Evolutionary conservation across 1,140 invertebrate species (phyloP), one percentile per base, ranked within the genome.

Genomic region (Vollenhovia emeryi): DNA sequence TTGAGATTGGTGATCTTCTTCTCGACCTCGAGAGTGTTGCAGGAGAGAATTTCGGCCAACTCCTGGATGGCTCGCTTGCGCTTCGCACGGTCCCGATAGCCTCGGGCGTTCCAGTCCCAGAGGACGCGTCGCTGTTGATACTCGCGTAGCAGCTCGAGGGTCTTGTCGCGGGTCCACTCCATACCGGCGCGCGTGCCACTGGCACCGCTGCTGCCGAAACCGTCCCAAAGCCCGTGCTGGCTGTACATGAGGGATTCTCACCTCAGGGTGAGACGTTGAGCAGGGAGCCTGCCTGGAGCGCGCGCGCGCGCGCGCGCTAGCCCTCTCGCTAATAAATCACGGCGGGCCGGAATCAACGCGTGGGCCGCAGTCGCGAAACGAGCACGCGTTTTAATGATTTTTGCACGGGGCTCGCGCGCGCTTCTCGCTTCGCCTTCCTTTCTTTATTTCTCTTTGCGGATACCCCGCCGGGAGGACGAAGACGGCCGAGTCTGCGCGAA

Each of bases 1-100:
- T 95, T 93, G 36, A 95, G 86, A 13, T 95, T 95, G 6, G 95
- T 95, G 89, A 95, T 95, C 57, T 95, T 95, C 40, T 95, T 95
- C 83, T 95, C 95, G 27, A 95, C 92, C 78, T 95, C 95, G 11
- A 94, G 93, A 43, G 93, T 95, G 86, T 94, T 95, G 87, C 94
- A 95, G 24, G 93, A 91, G 30, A 95, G 94, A 3, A 93, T 92
- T 21, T 95, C 94, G 21, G 95, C 95, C 0, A 95, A 93, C 30
- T 95, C 94, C 6, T 94, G 93, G 88, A 95, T 95, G 0, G 94
- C 95, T 0, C 93, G 91, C 59, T 94, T 95, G 2, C 95, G 93
- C 11, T 94, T 95, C 36, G 93, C 84, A 3, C 94, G 94, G 50
- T 95, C 94, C 85, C 95, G 94, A 83, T 95, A 95, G 21, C 95